Evolutionary conservation across 2,888 invertebrate species (phyloP).

Genomic region (Nymphalis c-album): DNA sequence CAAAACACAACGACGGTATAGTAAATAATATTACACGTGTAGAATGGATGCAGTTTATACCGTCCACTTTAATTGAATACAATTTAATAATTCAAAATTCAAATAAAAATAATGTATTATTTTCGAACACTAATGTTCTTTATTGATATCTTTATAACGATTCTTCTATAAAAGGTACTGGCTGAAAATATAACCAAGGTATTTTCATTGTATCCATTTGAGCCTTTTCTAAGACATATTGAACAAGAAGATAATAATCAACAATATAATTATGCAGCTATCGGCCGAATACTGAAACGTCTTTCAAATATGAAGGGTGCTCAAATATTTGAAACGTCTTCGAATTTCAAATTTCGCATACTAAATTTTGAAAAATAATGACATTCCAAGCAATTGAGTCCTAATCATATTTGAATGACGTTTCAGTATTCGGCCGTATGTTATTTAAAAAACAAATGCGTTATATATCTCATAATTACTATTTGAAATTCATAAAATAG

Average conservation of each 20-base stretch:
- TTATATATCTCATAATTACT: neutral
- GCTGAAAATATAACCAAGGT: neutral
- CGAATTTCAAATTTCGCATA: too few relatives aligned
- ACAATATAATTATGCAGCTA: too few relatives aligned
- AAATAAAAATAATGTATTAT: conserved; percentile 9
- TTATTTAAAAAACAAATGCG: too few relatives aligned
- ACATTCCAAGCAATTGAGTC: too few relatives aligned
- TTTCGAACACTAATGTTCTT: neutral
- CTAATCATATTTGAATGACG: too few relatives aligned
- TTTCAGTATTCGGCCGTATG: too few relatives aligned
- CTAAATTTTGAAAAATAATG: too few relatives aligned
- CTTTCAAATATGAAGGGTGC: too few relatives aligned
- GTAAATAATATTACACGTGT: conserved; percentile 11
- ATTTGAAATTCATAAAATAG: neutral
- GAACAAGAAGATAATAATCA: neutral
- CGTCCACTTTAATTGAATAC: conserved; percentile 5
- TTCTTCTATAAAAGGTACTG: conserved; percentile 7
- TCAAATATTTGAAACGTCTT: too few relatives aligned
- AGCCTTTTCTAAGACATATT: too few relatives aligned
- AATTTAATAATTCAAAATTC: conserved; percentile 7
- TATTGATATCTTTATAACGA: conserved; percentile 2
- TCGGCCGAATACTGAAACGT: too few relatives aligned
- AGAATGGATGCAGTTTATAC: neutral
- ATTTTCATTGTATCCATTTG: neutral
- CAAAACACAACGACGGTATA: conserved; percentile 12